These are phyloP conservation scores for Odontophorus gujanensis DNA, from an alignment of 2,113 vertebrate species.

Conservation along the genomic window DNA sequence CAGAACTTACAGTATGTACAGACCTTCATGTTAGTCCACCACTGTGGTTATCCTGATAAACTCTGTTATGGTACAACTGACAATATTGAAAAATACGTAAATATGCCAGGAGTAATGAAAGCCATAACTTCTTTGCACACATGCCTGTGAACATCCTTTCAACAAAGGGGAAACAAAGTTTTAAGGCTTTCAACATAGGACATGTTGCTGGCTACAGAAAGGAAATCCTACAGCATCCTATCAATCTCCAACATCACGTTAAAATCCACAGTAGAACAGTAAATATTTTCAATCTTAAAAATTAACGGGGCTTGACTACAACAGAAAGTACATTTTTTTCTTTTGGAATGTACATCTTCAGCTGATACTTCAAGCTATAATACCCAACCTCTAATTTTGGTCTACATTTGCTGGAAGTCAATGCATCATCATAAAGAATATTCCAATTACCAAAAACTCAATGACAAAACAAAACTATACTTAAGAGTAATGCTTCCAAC, in stretches of 20 bases:
- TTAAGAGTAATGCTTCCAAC: neutral
- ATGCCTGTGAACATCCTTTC: neutral
- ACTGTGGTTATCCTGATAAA: neutral
- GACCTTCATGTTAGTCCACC: neutral
- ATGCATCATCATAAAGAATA: neutral
- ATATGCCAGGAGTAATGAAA: neutral
- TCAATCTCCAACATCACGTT: neutral
- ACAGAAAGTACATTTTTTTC: neutral
- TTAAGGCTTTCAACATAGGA: neutral
- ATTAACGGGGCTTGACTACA: neutral
- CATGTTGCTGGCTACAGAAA: neutral
- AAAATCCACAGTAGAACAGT: neutral
- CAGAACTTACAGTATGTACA: neutral
- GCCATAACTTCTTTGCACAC: neutral
- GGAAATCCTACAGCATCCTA: neutral
- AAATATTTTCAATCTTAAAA: neutral
- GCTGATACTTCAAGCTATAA: neutral
- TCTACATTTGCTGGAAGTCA: neutral
- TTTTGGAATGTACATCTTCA: neutral
- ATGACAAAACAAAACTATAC: neutral
- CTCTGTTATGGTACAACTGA: neutral
- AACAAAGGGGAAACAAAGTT: neutral
- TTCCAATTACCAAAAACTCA: neutral
- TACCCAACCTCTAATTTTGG: neutral
- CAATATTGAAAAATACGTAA: fast-evolving